Conservation (phyloP, 2,113 vertebrate species). For the Chauna torquata region DNA sequence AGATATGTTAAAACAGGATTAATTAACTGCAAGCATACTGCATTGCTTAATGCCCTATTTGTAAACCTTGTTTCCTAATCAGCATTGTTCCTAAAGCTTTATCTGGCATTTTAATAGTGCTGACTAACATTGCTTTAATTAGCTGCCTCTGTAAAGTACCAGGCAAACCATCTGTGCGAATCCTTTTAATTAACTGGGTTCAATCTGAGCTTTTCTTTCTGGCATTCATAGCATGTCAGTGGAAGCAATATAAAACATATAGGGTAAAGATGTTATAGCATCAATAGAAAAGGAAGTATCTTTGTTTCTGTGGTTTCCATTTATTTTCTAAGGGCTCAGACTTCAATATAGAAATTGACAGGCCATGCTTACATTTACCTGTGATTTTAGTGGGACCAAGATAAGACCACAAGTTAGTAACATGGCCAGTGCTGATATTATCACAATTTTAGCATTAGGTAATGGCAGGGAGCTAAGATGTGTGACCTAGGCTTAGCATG, state of each 20-base stretch:
- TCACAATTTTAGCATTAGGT: background rate
- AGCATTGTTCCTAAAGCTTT: slow-evolving; percentile 17
- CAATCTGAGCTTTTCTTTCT: background rate
- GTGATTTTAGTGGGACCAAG: background rate
- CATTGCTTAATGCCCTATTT: slow-evolving; percentile 20
- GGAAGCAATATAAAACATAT: background rate
- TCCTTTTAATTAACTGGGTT: slow-evolving; percentile 47
- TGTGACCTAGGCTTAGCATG: background rate
- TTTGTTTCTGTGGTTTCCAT: background rate
- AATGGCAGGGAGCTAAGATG: background rate
- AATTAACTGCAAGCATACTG: slow-evolving; percentile 29
- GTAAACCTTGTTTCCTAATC: slow-evolving; percentile 22
- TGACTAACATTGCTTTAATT: slow-evolving; percentile 51
- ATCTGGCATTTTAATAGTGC: slow-evolving; percentile 45
- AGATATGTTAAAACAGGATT: background rate
- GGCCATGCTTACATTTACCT: background rate
- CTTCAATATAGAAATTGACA: background rate
- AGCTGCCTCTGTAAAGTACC: slow-evolving; percentile 14
- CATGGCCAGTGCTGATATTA: background rate
- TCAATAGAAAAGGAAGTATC: background rate
- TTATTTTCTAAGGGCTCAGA: background rate
- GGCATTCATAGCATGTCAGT: background rate
- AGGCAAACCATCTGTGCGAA: slow-evolving; percentile 55
- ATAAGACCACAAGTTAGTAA: background rate
- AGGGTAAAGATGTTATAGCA: background rate